phyloP scores from a whole-genome alignment of 1,140 invertebrate species.

The Ceratina calcarata region DNA sequence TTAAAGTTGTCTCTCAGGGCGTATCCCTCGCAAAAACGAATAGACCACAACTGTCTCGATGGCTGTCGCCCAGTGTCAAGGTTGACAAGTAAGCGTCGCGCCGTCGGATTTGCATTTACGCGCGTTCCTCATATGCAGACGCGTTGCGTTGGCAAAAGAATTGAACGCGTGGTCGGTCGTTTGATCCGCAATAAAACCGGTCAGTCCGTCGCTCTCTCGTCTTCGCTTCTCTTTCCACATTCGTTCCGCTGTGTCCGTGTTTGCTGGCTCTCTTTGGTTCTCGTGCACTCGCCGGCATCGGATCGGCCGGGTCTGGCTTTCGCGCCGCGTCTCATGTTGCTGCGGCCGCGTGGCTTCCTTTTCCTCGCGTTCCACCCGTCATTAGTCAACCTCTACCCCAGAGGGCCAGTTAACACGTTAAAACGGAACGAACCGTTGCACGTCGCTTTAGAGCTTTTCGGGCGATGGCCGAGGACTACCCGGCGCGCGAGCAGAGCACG shows the following conservation, averaged over 20 bases:
- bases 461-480: constrained; percentile 28
- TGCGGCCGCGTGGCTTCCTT: constrained; percentile 32
- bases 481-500: constrained; percentile 23
- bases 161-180: constrained; percentile 30
- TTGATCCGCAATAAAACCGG: constrained; percentile 56
- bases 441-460: not conserved
- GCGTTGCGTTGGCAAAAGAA: constrained; percentile 22
- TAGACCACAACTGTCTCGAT: too few relatives aligned
- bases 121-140: too few relatives aligned
- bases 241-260: not conserved
- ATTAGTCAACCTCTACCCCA: constrained; percentile 43
- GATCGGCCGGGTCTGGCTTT: constrained; percentile 25
- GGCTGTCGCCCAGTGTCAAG: constrained; percentile 30
- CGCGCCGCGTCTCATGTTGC: constrained; percentile 15
- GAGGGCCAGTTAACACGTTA: constrained; percentile 20
- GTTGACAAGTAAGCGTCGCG: constrained; percentile 32
- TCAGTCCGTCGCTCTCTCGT: constrained; percentile 47
- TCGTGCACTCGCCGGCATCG: not conserved
- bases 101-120: constrained; percentile 27
- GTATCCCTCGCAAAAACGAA: too few relatives aligned
- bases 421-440: constrained; percentile 22
- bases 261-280: not conserved
- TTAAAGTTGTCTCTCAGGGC: too few relatives aligned
- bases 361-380: constrained; percentile 34
- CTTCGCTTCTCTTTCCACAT: not conserved